Percentiles rank a stretch among this genome's conserved stretches.
Conservation (phyloP, 1,140 invertebrate genomes). For the Oryctes rhinoceros region DNA sequence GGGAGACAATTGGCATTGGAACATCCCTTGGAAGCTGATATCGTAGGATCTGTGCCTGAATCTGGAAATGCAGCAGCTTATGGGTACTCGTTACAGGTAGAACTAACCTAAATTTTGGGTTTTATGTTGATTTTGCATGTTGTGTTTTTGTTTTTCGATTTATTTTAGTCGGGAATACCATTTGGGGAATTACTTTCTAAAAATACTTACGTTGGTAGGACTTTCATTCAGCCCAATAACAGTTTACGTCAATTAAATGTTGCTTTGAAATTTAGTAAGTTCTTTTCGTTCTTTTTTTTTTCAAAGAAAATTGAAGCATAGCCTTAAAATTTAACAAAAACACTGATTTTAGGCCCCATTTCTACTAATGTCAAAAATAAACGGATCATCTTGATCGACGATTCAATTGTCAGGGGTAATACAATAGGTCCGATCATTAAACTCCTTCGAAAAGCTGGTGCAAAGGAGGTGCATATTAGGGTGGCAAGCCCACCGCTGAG, state of each 20-base stretch:
- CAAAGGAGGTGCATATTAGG: constrained; percentile 93
- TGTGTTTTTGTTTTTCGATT: constrained; percentile 29
- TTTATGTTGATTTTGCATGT: constrained; percentile 26
- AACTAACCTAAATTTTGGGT: not conserved
- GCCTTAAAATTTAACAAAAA: not conserved
- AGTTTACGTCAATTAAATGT: constrained; percentile 90
- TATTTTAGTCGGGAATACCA: constrained; percentile 81
- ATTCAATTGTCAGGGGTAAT: constrained; percentile 96
- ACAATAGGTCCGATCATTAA: constrained; percentile 98
- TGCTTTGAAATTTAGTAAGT: constrained; percentile 87
- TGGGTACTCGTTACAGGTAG: constrained; percentile 86
- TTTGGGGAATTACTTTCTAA: constrained; percentile 95
- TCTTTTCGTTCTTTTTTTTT: too few relatives aligned
- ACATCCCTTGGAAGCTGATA: constrained; percentile 87
- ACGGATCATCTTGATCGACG: constrained; percentile 90
- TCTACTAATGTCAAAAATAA: constrained; percentile 90
- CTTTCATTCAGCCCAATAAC: constrained; percentile 96
- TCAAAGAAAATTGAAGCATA: too few relatives aligned
- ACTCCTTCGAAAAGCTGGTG: constrained; percentile 89
- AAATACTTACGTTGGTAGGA: constrained; percentile 95
- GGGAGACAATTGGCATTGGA: constrained; percentile 90
- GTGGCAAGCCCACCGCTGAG: constrained; percentile 95
- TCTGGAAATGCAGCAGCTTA: constrained; percentile 95
- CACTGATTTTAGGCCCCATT: constrained; percentile 73
- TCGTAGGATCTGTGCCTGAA: constrained; percentile 96